Base-by-base conservation (phyloP, 2,888 invertebrate species). In the Cerastis rubricosa region DNA sequence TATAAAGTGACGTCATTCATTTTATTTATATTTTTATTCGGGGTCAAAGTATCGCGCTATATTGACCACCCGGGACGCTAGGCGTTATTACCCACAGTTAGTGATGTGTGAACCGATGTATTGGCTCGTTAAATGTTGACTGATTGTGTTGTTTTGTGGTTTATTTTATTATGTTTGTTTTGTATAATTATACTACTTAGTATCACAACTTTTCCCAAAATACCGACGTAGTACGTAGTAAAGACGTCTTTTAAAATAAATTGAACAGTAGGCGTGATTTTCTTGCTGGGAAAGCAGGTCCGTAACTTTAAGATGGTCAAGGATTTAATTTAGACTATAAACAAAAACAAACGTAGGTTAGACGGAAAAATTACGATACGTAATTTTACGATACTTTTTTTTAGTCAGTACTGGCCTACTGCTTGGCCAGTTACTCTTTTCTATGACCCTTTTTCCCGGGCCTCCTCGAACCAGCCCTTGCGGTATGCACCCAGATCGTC, bases 21-120 rank as follows among this genome's bases (percentile, higher is more conserved):
- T 84, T 80, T 75, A 84, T 69, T 65, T 72, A 35, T 71, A 43
- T 74, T 81, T 83, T 81, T 69, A 68, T 70, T 59, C 29, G 40
- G 25, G 43, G 64, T 71, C 64, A 71, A 74, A 80, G 71, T 71
- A 64, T 64, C 47, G 29, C 25, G 35, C 12, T 19, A 45, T 76
- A 67, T 67, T 61, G 59, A 12, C 85, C 82, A 57, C 82, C 85
- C 69, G 63, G 69, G 51, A 57, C n/a, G 81, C 17, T 22, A 57
- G 65, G 71, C 49, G 25, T 49, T 84, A 63, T 67, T 72, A 84
- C 45, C 71, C 49, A 14, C 40, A 68, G 22, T 65, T 14, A 63
- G 54, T 17, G 29, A 35, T 29, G 35, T 59, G 51, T 51, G 40
- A 76, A 72, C 65, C 22, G 66, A 59, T 70, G 47, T 59, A 35